Evolutionary conservation across 2,888 invertebrate genomes (phyloP), one percentile per base, ranked within the genome.

Genomic region (Troides oblongomaculatus): DNA sequence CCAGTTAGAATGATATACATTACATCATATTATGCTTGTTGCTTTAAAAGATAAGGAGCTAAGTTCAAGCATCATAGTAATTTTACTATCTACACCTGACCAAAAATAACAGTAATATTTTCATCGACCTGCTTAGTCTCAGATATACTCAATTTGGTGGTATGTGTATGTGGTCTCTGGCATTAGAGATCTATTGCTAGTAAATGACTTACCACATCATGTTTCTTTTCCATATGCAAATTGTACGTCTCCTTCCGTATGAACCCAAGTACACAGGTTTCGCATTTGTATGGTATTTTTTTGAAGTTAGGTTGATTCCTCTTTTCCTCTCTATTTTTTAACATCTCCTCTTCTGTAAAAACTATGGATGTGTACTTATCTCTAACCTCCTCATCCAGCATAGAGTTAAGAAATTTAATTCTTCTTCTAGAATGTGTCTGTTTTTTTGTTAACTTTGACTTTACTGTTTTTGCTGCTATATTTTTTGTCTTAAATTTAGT

Each of bases 231-330:
- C 30, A 81, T 68, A 73, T 87, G 87, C 10, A 78, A 61, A 39
- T 81, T 74, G 68, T 75, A 82, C 6, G 76, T 85, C 2, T 83
- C 81, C 5, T 81, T 78, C 21, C 75, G 80, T 0, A 77, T 83
- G 64, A 88, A 89, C 0, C 88, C 88, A 0, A 86, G 77, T 0
- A 88, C 86, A 76, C 88, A 89, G 0, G 71, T 75, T n/a, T 84
- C 83, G 79, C 88, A 89, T 69, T 89, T 87, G 56, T 70, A 88
- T 0, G 85, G 86, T 36, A 87, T 78, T 73, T 85, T 88, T 76
- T 85, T 87, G 56, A 79, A 88, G 75, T 87, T 88, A 0, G 84
- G 82, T n/a, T 84, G 85, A 58, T 74, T 83, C 63, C 81, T 78
- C 71, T 88, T 88, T 43, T 81, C 77, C 66, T 87, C 84, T 76